Conservation (phyloP, 2,113 vertebrate species). For the Coptodon bakossiorum region DNA sequence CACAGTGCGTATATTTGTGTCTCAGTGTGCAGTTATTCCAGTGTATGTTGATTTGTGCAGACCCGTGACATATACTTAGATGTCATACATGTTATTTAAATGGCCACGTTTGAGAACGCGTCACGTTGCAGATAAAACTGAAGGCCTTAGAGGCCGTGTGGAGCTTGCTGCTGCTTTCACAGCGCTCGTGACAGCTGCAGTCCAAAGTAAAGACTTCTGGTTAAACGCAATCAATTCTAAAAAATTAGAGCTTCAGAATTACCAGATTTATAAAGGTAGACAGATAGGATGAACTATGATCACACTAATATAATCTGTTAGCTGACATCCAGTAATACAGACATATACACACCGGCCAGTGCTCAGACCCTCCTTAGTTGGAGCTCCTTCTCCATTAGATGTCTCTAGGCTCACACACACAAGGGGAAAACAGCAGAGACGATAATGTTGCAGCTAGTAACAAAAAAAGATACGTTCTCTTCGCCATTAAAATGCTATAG, state of each 20-base stretch:
- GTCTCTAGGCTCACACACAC: background rate
- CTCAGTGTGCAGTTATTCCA: background rate
- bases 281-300: background rate
- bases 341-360: background rate
- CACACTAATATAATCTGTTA: background rate
- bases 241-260: background rate
- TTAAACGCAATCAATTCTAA: rapidly evolving
- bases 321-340: background rate
- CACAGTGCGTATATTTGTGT: background rate
- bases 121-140: background rate
- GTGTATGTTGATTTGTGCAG: background rate
- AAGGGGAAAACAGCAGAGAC: background rate
- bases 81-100: background rate
- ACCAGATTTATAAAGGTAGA: background rate
- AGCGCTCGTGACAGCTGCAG: background rate
- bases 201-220: background rate
- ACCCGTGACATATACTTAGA: background rate
- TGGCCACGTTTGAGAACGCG: background rate
- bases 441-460: background rate
- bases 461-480: background rate
- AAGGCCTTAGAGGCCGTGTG: background rate
- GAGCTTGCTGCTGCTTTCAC: background rate
- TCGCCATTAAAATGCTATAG: background rate
- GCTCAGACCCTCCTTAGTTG: background rate
- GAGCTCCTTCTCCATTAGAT: background rate